A percentile compares a stretch with the other conserved stretches of the same genome.
Evolutionary conservation across 2,888 invertebrate genomes (phyloP).

Genomic region (Dasysyrphus tricinctus): DNA sequence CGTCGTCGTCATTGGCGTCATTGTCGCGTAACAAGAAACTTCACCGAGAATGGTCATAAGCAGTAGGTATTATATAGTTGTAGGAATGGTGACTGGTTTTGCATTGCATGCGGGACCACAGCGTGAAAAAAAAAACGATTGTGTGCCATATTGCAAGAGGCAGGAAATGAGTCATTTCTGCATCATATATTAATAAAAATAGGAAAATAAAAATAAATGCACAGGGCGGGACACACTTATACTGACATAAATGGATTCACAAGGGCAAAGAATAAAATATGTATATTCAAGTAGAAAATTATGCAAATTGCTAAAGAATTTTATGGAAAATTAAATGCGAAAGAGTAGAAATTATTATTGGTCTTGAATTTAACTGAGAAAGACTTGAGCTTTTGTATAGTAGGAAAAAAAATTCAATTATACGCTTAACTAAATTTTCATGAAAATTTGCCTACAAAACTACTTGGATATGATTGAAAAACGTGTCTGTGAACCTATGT

Average conservation of each 20-base stretch:
- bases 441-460: no score
- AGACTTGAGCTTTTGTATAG: no score
- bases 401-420: no score
- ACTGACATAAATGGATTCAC: not conserved
- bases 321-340: not conserved
- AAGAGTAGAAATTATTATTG: not conserved
- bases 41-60: constrained; percentile 31
- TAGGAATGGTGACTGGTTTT: constrained; percentile 25
- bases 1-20: constrained; percentile 38
- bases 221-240: not conserved
- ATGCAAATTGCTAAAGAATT: not conserved
- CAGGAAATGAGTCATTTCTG: constrained; percentile 42
- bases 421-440: no score
- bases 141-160: constrained; percentile 30
- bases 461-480: no score
- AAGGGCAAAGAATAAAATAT: not conserved
- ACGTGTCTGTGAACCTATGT: no score
- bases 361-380: no score
- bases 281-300: not conserved
- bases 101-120: constrained; percentile 27
- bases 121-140: not conserved
- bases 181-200: constrained; percentile 11
- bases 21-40: constrained; percentile 37
- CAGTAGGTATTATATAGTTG: not conserved
- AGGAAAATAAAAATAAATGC: not conserved